phyloP scores from a whole-genome alignment of 1,140 invertebrate genomes.

The Drosophila albomicans region DNA sequence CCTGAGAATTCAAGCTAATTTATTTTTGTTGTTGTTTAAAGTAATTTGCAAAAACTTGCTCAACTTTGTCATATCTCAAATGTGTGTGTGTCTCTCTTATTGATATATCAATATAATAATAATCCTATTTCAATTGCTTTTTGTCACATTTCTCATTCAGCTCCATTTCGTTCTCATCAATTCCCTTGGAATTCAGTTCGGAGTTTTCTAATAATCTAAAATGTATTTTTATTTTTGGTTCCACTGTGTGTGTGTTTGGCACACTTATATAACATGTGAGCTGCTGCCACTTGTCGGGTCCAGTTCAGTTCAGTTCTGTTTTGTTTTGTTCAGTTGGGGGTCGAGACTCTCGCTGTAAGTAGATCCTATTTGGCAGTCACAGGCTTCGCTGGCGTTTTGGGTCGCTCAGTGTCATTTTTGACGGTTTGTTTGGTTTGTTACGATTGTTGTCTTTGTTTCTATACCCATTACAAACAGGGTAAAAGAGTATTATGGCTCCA shows the following conservation, averaged over 20 bases:
- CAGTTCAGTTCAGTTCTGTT: neutral
- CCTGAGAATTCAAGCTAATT: neutral
- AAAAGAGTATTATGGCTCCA: no score
- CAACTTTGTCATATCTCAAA: constrained; percentile 5
- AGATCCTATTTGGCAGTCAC: constrained; percentile 73
- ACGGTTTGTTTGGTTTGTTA: constrained; percentile 41
- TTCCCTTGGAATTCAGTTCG: constrained; percentile 14
- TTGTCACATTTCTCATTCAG: constrained; percentile 29
- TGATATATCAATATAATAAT: constrained; percentile 9
- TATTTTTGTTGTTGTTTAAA: neutral
- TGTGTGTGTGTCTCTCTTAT: neutral
- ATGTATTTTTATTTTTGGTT: constrained; percentile 6
- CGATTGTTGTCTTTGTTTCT: neutral
- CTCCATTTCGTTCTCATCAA: constrained; percentile 24
- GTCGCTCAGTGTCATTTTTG: constrained; percentile 38
- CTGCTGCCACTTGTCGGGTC: constrained; percentile 68
- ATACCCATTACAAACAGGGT: no score
- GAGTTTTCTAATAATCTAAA: constrained; percentile 35
- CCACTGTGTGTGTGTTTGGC: constrained; percentile 25
- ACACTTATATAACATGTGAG: constrained; percentile 51
- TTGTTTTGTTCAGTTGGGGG: constrained; percentile 3
- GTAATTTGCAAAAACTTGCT: constrained; percentile 13
- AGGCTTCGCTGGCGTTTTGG: constrained; percentile 57
- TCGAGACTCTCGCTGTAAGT: constrained; percentile 39
- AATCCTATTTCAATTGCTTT: constrained; percentile 31